Base-by-base conservation (phyloP, 2,113 vertebrate genomes). In the Daubentonia madagascariensis region DNA sequence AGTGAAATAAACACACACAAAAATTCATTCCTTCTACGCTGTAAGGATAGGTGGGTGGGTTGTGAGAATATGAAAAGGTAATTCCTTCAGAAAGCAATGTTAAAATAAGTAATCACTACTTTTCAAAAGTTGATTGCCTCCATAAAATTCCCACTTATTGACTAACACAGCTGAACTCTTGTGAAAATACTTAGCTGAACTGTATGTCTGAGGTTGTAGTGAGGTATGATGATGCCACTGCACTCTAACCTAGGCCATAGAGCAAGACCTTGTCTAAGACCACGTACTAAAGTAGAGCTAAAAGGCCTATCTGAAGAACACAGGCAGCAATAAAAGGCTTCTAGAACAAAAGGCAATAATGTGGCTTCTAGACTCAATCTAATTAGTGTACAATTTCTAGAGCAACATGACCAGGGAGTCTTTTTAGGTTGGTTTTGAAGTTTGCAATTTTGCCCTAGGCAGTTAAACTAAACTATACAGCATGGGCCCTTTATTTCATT, bases 41-140 rank as follows among this genome's bases (percentile, higher is more conserved):
- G 8, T 78, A 75, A 94, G n/a, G 13, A 54, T 57, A 95, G 48
- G 54, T 75, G 14, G 43, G 30, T 89, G 48, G 48, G 50, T 50
- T 92, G 59, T 68, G 23, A 48, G 35, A 95, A 89, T 52, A 85
- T 89, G 45, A 86, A 85, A 94, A 87, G 40, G 81, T 57, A 76
- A 89, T 63, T 63, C 43, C 28, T 89, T 68, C 57, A 54, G 59
- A 94, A 95, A 87, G 35, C n/a, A 89, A 67, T 43, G 11, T 94
- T 97, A 90, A 89, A 96, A 48, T 96, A 85, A 92, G 30, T 93
- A 97, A 89, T 48, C n/a, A 67, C 54, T 89, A 86, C 52, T 89
- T 97, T 95, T 88, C 67, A 43, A 76, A 96, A 95, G 54, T 75
- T 78, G 54, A 79, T 5, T 79, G n/a, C 52, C 67, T 95, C 70